Conservation (phyloP, 2,797 vertebrate species). For the Pyrrhura leucotis region DNA sequence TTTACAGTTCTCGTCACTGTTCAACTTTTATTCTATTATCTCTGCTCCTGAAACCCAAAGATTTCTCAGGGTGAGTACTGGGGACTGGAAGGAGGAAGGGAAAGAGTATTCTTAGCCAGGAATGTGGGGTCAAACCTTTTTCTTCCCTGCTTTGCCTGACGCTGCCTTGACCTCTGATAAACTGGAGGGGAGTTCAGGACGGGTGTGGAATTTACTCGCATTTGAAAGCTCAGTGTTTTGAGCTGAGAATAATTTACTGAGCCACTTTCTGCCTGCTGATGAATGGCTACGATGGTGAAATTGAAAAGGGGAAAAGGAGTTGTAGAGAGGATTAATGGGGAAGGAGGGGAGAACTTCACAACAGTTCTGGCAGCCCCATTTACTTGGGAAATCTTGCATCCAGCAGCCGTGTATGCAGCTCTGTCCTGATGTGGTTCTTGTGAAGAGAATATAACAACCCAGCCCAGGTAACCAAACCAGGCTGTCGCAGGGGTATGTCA, state of each 20-base stretch:
- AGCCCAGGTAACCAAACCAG: not conserved
- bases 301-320: not conserved
- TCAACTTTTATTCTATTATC: not conserved
- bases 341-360: not conserved
- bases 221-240: slow-evolving; percentile 6
- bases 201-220: not conserved
- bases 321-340: not conserved
- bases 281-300: not conserved
- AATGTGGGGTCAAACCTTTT: slow-evolving; percentile 20
- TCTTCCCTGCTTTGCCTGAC: not conserved
- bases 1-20: not conserved
- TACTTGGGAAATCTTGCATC: not conserved
- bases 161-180: slow-evolving; percentile 43
- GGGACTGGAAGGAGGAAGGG: not conserved
- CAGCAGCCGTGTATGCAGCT: accelerated
- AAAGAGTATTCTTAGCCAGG: not conserved
- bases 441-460: not conserved
- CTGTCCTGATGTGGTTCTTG: not conserved
- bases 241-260: not conserved
- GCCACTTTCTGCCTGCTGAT: not conserved
- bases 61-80: not conserved
- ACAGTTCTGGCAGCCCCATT: not conserved
- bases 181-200: not conserved
- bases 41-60: not conserved
- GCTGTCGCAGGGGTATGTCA: not conserved